A percentile compares a stretch with the other conserved stretches of the same genome.
phyloP scores from a whole-genome alignment of 1,140 invertebrate genomes.

The Reticulitermes speratus region DNA sequence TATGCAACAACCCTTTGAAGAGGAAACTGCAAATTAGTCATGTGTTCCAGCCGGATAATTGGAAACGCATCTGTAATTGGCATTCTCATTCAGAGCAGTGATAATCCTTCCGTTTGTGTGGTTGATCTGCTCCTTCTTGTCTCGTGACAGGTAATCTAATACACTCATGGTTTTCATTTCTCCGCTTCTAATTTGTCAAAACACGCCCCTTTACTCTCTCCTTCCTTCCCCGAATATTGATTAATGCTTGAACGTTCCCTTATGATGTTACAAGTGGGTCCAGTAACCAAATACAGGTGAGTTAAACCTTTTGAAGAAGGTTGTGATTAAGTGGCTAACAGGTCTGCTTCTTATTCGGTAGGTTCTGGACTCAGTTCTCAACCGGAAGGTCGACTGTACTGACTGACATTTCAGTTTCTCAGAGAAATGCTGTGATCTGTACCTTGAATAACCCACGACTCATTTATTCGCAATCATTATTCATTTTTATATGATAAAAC shows the following conservation, averaged over 20 bases:
- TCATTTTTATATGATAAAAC: no score
- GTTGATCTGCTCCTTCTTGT: neutral
- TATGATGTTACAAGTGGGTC: neutral
- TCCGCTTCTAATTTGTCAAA: slow-evolving; percentile 12
- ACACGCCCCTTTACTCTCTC: neutral
- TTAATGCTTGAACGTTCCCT: neutral
- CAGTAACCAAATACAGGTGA: no score
- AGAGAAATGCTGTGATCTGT: no score
- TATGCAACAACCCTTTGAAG: slow-evolving; percentile 3
- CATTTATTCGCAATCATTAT: no score
- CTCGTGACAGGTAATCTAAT: slow-evolving; percentile 11
- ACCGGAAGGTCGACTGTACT: no score
- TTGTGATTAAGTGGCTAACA: no score
- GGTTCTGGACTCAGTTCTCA: no score
- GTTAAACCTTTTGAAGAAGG: no score
- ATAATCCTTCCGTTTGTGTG: slow-evolving; percentile 9
- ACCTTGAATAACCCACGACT: no score
- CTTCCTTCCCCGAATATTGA: neutral
- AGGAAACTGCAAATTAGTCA: slow-evolving; percentile 7
- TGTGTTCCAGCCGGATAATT: slow-evolving; percentile 18
- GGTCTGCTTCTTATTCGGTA: no score
- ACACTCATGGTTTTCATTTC: neutral
- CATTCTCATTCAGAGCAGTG: slow-evolving; percentile 5
- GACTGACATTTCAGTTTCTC: no score
- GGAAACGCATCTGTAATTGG: slow-evolving; percentile 15